These are phyloP conservation scores for Copidosoma aretas DNA, from an alignment of 2,888 invertebrate genomes.

Conservation along the genomic window DNA sequence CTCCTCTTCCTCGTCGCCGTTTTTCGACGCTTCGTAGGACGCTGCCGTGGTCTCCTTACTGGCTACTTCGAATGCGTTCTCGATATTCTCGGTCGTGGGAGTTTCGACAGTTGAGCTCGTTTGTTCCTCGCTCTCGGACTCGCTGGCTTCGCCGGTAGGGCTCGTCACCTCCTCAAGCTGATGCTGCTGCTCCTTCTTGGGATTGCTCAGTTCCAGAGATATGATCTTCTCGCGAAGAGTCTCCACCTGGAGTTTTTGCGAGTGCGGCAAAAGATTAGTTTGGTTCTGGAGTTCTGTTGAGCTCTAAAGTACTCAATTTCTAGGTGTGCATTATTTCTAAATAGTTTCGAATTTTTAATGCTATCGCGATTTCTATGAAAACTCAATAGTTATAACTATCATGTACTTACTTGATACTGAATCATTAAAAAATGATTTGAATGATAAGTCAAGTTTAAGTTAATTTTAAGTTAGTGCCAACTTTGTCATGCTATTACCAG, in stretches of 20 bases:
- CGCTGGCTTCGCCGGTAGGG: constrained; percentile 52
- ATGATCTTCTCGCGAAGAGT: constrained; percentile 91
- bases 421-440: not conserved
- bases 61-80: constrained; percentile 26
- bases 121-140: constrained; percentile 55
- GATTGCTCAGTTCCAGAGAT: constrained; percentile 81
- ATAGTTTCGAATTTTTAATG: not conserved
- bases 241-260: constrained; percentile 73
- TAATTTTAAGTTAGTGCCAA: not conserved
- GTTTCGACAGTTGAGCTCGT: constrained; percentile 60
- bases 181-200: constrained; percentile 66
- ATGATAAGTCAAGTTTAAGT: too few relatives aligned
- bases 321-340: not conserved
- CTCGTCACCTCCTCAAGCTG: constrained; percentile 21
- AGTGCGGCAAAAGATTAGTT: not conserved
- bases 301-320: constrained; percentile 1
- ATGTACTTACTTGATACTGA: not conserved
- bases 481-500: not conserved
- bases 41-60: not conserved
- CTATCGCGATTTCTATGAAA: too few relatives aligned
- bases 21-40: not conserved
- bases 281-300: not conserved
- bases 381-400: too few relatives aligned
- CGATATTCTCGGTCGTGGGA: constrained; percentile 61
- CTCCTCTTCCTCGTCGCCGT: constrained; percentile 49